phyloP scores from a whole-genome alignment of 2,797 vertebrate genomes.

The Enoplosus armatus region DNA sequence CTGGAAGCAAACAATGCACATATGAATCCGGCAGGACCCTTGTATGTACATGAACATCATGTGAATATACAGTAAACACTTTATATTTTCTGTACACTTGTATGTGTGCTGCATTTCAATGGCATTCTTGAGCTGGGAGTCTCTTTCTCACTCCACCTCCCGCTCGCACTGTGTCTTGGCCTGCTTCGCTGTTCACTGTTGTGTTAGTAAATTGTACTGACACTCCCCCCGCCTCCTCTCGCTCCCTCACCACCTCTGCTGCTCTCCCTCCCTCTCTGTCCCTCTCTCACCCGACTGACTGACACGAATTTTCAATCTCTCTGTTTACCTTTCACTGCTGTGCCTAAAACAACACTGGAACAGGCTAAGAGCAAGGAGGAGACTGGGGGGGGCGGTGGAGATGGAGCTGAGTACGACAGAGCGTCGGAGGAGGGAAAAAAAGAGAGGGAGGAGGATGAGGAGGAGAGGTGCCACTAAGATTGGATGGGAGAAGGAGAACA shows the following conservation, averaged over 20 bases:
- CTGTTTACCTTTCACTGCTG: conserved; percentile 89
- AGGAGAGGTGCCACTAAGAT: conserved; percentile 67
- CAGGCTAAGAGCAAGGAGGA: conserved; percentile 67
- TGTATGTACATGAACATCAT: conserved; percentile 25
- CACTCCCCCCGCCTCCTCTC: conserved; percentile 70
- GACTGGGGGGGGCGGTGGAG: conserved; percentile 24
- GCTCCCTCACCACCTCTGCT: conserved; percentile 64
- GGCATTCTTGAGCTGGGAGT: conserved; percentile 58
- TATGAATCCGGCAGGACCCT: conserved; percentile 28
- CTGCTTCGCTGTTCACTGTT: conserved; percentile 83
- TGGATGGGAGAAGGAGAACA: conserved; percentile 54
- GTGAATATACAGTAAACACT: conserved; percentile 44
- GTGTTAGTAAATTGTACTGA: conserved; percentile 85
- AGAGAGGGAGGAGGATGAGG: conserved; percentile 34
- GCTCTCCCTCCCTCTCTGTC: conserved; percentile 64
- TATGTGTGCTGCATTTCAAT: conserved; percentile 63
- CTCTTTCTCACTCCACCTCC: conserved; percentile 67
- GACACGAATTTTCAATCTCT: conserved; percentile 90
- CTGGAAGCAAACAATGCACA: conserved; percentile 50
- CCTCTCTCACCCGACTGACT: conserved; percentile 86
- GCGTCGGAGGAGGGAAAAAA: conserved; percentile 12
- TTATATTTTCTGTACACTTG: conserved; percentile 42
- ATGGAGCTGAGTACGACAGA: conserved; percentile 45
- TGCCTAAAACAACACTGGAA: conserved; percentile 88
- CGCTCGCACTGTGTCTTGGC: conserved; percentile 70